A percentile compares a stretch with the other conserved stretches of the same genome.
Conservation (phyloP, 35 echinoderm and acorn worm genomes). For the Anneissia japonica region DNA sequence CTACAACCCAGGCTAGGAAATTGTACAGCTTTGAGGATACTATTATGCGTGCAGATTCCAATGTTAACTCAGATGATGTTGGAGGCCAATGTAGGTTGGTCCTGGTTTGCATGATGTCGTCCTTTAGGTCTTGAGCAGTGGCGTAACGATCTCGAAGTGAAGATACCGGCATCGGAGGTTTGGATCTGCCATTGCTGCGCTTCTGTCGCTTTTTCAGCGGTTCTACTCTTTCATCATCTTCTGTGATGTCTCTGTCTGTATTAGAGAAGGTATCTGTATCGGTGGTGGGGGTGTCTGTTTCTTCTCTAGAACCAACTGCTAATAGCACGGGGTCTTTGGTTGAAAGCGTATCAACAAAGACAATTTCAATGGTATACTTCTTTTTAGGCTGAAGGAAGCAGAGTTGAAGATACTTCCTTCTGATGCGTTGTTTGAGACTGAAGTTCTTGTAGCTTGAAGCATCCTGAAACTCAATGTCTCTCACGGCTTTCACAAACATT, state of each 20-base stretch:
- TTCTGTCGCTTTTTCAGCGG: too few relatives aligned
- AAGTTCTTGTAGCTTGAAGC: slow-evolving; percentile 15
- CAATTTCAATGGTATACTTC: slow-evolving; percentile 37
- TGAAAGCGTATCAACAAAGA: slow-evolving; percentile 17
- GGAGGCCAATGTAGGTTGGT: slow-evolving; percentile 16
- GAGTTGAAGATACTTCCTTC: slow-evolving; percentile 46
- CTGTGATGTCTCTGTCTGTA: too few relatives aligned
- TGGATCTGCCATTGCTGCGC: too few relatives aligned
- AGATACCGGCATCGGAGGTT: too few relatives aligned
- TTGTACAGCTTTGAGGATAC: neutral
- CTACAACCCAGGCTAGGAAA: neutral
- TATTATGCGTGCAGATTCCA: neutral
- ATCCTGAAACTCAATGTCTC: slow-evolving; percentile 24
- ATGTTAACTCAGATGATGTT: neutral
- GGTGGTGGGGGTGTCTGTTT: neutral
- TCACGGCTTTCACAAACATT: slow-evolving; percentile 27
- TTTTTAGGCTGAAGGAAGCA: slow-evolving; percentile 35
- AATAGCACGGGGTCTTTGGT: slow-evolving; percentile 5
- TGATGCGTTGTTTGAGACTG: slow-evolving; percentile 30
- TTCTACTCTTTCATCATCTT: too few relatives aligned
- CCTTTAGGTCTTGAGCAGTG: too few relatives aligned
- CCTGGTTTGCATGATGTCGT: neutral
- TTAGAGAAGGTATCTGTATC: neutral
- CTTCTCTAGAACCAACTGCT: too few relatives aligned
- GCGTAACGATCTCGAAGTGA: too few relatives aligned